Conservation (phyloP, 2,888 invertebrate species). For the Phalera bucephala region DNA sequence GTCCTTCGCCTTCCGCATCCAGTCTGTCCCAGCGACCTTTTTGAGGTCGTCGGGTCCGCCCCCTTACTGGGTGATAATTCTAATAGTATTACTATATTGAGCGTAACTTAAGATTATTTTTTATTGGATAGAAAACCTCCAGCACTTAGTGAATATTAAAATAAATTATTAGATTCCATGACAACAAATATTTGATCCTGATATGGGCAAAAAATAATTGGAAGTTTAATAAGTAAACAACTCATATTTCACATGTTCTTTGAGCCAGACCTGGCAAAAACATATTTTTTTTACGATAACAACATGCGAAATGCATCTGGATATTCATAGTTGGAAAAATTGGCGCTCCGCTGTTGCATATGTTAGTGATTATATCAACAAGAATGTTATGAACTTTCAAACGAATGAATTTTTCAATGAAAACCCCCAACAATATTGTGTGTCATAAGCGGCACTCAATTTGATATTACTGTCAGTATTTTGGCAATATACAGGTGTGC, state of each 20-base stretch:
- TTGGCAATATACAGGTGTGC: no score
- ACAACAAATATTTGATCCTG: no score
- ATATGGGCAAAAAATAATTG: no score
- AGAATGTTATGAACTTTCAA: slow-evolving; percentile 1
- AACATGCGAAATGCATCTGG: slow-evolving; percentile 13
- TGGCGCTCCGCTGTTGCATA: slow-evolving; percentile 4
- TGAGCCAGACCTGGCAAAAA: slow-evolving; percentile 1
- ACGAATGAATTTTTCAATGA: slow-evolving; percentile 2
- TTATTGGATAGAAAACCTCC: neutral
- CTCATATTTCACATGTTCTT: neutral
- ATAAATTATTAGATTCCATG: no score
- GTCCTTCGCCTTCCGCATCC: no score
- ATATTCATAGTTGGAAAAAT: slow-evolving; percentile 21
- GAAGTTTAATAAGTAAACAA: no score
- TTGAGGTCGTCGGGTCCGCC: no score
- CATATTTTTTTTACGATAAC: slow-evolving; percentile 7
- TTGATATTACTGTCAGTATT: neutral
- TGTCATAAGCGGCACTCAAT: no score
- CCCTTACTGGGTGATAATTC: no score
- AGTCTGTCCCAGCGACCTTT: no score
- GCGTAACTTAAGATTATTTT: neutral
- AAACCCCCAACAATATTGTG: neutral
- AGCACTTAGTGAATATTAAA: no score
- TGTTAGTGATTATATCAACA: slow-evolving; percentile 1
- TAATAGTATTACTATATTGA: slow-evolving; percentile 14